phyloP scores from a whole-genome alignment of 2,888 invertebrate species.

The Lamellibrachia satsuma region DNA sequence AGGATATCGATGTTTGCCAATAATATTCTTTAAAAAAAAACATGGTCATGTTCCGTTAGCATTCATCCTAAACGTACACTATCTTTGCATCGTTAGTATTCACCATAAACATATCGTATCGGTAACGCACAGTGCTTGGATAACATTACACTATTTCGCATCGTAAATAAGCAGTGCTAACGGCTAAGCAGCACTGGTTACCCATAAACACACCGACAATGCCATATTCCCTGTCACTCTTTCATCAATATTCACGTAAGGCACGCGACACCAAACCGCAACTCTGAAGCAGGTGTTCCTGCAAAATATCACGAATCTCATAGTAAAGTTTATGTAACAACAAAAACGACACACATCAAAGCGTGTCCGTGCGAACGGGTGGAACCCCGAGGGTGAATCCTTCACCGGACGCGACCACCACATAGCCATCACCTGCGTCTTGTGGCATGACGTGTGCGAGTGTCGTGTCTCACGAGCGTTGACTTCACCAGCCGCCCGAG shows the following conservation, averaged over 20 bases:
- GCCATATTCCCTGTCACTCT: background rate
- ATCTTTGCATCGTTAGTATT: too few species aligned
- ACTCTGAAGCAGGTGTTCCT: background rate
- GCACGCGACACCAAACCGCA: background rate
- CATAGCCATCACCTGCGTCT: background rate
- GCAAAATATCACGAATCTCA: background rate
- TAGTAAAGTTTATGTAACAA: background rate
- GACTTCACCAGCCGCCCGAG: background rate
- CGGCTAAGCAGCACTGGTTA: background rate
- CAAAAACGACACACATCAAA: background rate
- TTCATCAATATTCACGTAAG: background rate
- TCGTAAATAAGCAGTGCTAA: background rate
- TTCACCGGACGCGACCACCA: background rate
- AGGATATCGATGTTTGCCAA: too few species aligned
- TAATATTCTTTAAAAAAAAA: too few species aligned
- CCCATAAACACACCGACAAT: background rate
- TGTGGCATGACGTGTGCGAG: background rate
- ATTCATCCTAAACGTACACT: too few species aligned
- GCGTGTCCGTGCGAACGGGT: background rate
- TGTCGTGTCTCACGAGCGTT: background rate
- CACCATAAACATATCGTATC: too few species aligned
- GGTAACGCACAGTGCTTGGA: background rate
- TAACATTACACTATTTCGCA: background rate
- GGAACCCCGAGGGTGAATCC: background rate
- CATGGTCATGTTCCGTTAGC: too few species aligned